Percentiles rank a stretch among this genome's conserved stretches.
phyloP scores from a whole-genome alignment of 2,888 invertebrate genomes.

The Cyclophora punctaria region DNA sequence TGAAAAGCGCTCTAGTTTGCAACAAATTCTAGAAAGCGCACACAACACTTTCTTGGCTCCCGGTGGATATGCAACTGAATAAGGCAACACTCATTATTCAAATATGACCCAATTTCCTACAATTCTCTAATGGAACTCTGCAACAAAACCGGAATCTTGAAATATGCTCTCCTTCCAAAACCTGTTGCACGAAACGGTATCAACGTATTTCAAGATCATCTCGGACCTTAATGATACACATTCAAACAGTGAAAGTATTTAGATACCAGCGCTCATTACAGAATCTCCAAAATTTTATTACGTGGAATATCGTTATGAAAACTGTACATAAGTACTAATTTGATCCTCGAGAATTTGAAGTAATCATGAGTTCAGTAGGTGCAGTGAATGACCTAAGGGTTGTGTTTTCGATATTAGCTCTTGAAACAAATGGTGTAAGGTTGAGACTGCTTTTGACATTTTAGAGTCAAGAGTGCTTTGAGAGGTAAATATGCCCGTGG shows the following conservation, averaged over 20 bases:
- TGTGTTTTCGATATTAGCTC: slow-evolving; percentile 21
- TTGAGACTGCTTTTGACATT: slow-evolving; percentile 21
- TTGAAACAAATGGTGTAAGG: slow-evolving; percentile 30
- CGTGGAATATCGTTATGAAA: slow-evolving; percentile 8
- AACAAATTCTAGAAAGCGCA: slow-evolving; percentile 7
- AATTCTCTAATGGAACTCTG: slow-evolving; percentile 30
- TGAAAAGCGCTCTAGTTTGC: too few relatives aligned
- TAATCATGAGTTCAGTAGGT: slow-evolving; percentile 30
- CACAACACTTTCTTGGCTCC: slow-evolving; percentile 18
- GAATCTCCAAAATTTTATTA: slow-evolving; percentile 1
- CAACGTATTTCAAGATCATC: slow-evolving; percentile 17
- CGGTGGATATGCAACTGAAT: slow-evolving; percentile 32
- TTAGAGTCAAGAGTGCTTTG: slow-evolving; percentile 33
- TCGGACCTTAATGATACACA: slow-evolving; percentile 12
- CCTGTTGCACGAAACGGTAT: slow-evolving; percentile 27
- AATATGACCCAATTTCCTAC: slow-evolving; percentile 37
- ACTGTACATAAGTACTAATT: slow-evolving; percentile 16
- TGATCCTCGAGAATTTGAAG: slow-evolving; percentile 25
- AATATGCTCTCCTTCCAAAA: slow-evolving; percentile 18
- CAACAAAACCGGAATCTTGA: slow-evolving; percentile 22
- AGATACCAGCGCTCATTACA: slow-evolving; percentile 3
- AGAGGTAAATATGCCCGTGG: slow-evolving; percentile 56
- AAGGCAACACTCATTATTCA: slow-evolving; percentile 33
- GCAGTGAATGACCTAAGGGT: slow-evolving; percentile 49
- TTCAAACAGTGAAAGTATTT: slow-evolving; percentile 18